These are phyloP conservation scores for Anoplopoma fimbria DNA, from an alignment of 2,113 vertebrate species.

Conservation along the genomic window DNA sequence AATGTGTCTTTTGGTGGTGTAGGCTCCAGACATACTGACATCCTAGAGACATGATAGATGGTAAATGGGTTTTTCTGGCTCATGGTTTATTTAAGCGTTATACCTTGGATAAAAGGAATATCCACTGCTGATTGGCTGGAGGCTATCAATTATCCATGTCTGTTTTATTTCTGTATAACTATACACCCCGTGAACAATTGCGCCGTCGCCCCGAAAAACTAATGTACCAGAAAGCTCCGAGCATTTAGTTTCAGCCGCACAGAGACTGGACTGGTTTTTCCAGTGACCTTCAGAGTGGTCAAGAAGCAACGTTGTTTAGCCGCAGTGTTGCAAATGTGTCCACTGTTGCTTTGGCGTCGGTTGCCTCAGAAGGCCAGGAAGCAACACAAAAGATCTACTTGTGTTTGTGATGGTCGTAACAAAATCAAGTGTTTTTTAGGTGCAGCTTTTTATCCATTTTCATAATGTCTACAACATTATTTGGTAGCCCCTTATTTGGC, in stretches of 20 bases:
- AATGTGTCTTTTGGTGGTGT: background rate
- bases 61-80: slow-evolving; percentile 63
- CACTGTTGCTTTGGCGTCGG: background rate
- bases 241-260: slow-evolving; percentile 53
- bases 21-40: slow-evolving; percentile 20
- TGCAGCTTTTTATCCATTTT: background rate
- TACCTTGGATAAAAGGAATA: slow-evolving; percentile 72
- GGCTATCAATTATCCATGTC: slow-evolving; percentile 76
- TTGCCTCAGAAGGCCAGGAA: background rate
- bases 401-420: too few species aligned
- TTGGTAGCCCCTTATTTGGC: slow-evolving; percentile 2
- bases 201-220: slow-evolving; percentile 51
- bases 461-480: slow-evolving; percentile 29
- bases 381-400: background rate
- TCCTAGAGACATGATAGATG: slow-evolving; percentile 42
- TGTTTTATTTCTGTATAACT: slow-evolving; percentile 74
- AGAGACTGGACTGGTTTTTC: slow-evolving; percentile 17
- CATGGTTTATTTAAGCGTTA: slow-evolving; percentile 70
- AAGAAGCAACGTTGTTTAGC: background rate
- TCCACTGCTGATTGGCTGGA: slow-evolving; percentile 67
- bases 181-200: slow-evolving; percentile 65
- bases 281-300: slow-evolving; percentile 26
- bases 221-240: slow-evolving; percentile 52
- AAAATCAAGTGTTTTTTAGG: too few species aligned
- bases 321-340: background rate